Base-by-base conservation (phyloP, 1,140 invertebrate species). In the Heliconius hermathena region DNA sequence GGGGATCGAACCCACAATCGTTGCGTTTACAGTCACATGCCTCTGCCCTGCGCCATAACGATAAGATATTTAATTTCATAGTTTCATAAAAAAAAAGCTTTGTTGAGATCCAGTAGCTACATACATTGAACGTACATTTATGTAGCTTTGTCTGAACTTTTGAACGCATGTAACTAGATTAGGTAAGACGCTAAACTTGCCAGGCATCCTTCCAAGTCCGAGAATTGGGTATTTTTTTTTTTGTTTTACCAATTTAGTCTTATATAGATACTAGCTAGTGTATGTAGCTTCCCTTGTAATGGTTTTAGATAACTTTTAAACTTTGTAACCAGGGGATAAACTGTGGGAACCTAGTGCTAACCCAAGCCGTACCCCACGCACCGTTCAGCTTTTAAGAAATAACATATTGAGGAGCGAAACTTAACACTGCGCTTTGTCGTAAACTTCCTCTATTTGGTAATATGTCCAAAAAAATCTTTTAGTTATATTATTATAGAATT, bases 111-210 rank as follows among this genome's bases (percentile, higher is more conserved):
- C n/a, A 57, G 54, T 57, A 52, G 49, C 49, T 52, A 22, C 54
- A 57, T 22, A n/a, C n/a, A 20, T 20, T 57, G 16, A 57, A 57
- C 54, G 8, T 57, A 29, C 11, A 66, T 66, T 26, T 29, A 16
- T 16, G 22, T 26, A 66, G 60, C 60, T 66, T 66, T 66, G 60
- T 66, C 26, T 66, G 60, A 66, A 66, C 60, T 66, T 66, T 66
- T 26, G 60, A 66, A 66, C 60, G 26, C 60, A 66, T 66, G 26
- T 66, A 66, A 66, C 60, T 66, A 26, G 29, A 66, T 66, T 26
- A 66, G 22, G 60, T 29, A 66, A 66, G 8, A 16, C 60, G 60
- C 60, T 66, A 16, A 66, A 66, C 60, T 66, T 66, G n/a, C 60
- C 22, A 66, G 60, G 60, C 60, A 66, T 29, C 60, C 26, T 66